A percentile compares a stretch with the other conserved stretches of the same genome.
Conservation (phyloP, 2,113 vertebrate genomes). For the Cairina moschata region DNA sequence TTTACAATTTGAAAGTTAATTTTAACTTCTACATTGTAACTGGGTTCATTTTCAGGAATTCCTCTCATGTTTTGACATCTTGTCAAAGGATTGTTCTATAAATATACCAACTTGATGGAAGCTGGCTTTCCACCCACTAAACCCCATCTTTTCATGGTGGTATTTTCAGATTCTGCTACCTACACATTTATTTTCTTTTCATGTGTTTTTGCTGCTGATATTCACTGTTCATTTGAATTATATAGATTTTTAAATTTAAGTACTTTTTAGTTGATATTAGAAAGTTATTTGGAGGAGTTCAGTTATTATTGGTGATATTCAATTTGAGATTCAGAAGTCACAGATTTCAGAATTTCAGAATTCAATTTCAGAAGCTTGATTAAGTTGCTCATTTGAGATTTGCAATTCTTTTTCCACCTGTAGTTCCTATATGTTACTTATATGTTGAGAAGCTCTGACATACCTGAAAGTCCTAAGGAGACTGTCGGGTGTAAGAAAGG, state of each 20-base stretch:
- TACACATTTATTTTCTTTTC: not conserved
- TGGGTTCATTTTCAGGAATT: slow-evolving; percentile 27
- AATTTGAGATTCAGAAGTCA: not conserved
- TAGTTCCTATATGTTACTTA: not conserved
- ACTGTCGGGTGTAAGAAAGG: not conserved
- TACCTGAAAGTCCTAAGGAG: not conserved
- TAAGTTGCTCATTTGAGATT: not conserved
- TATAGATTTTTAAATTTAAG: not conserved
- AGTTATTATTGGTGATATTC: not conserved
- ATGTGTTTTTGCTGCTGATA: not conserved
- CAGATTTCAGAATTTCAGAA: too few relatives aligned
- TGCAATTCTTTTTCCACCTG: not conserved
- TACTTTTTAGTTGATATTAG: not conserved
- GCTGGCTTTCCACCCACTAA: not conserved
- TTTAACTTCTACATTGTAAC: not conserved
- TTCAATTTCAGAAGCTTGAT: not conserved
- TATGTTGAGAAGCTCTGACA: not conserved
- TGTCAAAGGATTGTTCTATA: slow-evolving; percentile 5
- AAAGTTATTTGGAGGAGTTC: not conserved
- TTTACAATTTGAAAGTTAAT: not conserved
- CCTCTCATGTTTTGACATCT: slow-evolving; percentile 3
- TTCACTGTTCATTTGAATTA: not conserved
- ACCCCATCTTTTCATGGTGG: not conserved
- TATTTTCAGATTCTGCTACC: slow-evolving; percentile 1
- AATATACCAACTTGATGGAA: not conserved